A percentile compares a stretch with the other conserved stretches of the same genome.
Conservation (phyloP, 2,797 vertebrate genomes). For the Limosa lapponica region DNA sequence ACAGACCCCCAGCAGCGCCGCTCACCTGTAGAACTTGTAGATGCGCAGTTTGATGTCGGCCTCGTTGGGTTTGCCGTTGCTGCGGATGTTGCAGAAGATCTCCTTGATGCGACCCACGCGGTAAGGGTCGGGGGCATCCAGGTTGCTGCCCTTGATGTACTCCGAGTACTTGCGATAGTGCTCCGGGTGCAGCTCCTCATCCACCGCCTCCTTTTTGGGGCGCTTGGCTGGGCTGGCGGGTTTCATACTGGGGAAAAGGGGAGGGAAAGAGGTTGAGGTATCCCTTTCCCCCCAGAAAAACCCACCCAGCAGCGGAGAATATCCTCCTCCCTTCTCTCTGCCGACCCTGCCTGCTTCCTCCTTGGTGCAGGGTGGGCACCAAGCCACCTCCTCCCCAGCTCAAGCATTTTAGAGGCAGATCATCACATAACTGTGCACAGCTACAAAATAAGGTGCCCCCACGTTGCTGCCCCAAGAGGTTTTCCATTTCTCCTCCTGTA, state of each 20-base stretch:
- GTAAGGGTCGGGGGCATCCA: conserved; percentile 91
- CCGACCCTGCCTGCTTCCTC: background rate
- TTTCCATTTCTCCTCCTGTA: background rate
- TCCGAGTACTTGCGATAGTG: conserved; percentile 97
- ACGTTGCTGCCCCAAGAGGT: background rate
- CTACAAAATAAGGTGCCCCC: background rate
- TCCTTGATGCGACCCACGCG: conserved; percentile 91
- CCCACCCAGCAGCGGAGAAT: too few species aligned
- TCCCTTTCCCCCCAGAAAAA: too few species aligned
- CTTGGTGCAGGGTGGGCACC: background rate
- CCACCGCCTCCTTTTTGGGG: conserved; percentile 90
- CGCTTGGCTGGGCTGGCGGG: conserved; percentile 90
- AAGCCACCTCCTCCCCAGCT: background rate
- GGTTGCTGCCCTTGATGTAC: conserved; percentile 97
- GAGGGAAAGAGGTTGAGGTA: background rate
- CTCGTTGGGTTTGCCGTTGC: conserved; percentile 85
- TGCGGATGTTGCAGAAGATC: conserved; percentile 88
- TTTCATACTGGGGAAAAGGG: conserved; percentile 81
- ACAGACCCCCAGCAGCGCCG: too few species aligned
- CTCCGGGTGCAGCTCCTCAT: conserved; percentile 93
- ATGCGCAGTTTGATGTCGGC: conserved; percentile 88
- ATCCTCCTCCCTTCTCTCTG: background rate
- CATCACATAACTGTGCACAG: rapidly evolving
- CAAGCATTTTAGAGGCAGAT: background rate
- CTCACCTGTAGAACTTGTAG: conserved; percentile 93